Percentiles rank a stretch among this genome's conserved stretches.
These are phyloP conservation scores for Cyprichromis sp. DNA, from an alignment of 2,113 vertebrate genomes.

Conservation along the genomic window DNA sequence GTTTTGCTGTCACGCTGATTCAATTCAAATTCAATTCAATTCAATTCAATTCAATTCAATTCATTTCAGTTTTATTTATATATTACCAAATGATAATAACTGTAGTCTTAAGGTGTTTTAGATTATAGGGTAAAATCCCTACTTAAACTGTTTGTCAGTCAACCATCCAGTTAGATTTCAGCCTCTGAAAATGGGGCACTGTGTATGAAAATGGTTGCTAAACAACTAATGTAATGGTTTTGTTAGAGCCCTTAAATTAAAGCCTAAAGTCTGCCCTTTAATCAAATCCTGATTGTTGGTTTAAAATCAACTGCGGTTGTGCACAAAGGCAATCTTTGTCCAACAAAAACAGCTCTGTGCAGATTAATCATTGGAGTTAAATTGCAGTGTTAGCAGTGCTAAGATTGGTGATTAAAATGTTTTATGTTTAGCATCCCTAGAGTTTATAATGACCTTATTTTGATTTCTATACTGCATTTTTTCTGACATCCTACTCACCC, in stretches of 20 bases:
- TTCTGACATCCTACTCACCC: conserved; percentile 72
- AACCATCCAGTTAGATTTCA: neutral
- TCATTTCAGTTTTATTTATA: neutral
- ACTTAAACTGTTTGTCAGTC: neutral
- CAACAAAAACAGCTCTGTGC: neutral
- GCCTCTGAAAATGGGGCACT: neutral
- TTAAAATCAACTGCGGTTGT: neutral
- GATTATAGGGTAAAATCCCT: neutral
- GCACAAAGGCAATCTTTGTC: neutral
- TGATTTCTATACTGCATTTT: neutral
- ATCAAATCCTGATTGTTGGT: neutral
- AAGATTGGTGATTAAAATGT: neutral
- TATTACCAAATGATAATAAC: neutral
- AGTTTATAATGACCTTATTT: neutral
- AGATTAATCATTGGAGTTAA: neutral
- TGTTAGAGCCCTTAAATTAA: neutral
- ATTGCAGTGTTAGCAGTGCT: neutral
- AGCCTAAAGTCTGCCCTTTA: neutral
- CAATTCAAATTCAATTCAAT: neutral
- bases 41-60: rapidly evolving
- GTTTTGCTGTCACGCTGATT: neutral
- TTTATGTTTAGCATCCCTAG: neutral
- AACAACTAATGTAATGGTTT: neutral
- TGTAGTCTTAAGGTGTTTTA: neutral
- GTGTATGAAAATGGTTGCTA: neutral